These are phyloP conservation scores for Drosophila truncata DNA, from an alignment of 1,140 invertebrate species.

Conservation along the genomic window DNA sequence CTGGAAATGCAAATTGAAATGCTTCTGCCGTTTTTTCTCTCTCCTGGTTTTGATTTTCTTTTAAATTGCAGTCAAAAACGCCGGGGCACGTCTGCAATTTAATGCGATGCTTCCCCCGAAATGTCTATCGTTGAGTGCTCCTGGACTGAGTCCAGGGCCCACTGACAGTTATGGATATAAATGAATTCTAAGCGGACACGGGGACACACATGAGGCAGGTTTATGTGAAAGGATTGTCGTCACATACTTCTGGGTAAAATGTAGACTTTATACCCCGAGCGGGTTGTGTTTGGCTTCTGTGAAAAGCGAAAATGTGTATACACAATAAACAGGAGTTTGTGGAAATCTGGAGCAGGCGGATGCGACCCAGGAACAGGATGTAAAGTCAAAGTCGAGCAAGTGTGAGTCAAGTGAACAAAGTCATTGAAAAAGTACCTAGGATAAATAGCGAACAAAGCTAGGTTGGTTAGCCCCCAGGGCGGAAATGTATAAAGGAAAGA, in stretches of 20 bases:
- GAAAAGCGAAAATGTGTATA: conserved; percentile 30
- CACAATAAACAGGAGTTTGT: conserved; percentile 7
- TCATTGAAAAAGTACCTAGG: conserved; percentile 1
- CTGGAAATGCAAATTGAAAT: conserved; percentile 56
- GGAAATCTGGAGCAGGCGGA: conserved; percentile 11
- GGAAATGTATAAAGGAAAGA: neutral
- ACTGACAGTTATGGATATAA: conserved; percentile 23
- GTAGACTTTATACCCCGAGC: neutral
- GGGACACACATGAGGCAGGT: conserved; percentile 9
- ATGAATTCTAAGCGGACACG: conserved; percentile 23
- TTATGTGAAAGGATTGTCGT: conserved; percentile 28
- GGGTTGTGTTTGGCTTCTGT: conserved; percentile 5
- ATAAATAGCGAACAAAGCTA: neutral
- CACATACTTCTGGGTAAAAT: conserved; percentile 14
- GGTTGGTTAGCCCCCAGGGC: neutral
- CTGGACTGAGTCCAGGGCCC: conserved; percentile 10
- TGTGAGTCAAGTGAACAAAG: neutral
- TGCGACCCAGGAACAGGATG: conserved; percentile 11
- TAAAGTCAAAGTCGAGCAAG: conserved; percentile 25
- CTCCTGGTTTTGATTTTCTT: conserved; percentile 55
- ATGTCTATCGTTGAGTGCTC: conserved; percentile 21
- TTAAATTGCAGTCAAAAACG: conserved; percentile 57
- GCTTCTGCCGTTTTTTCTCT: conserved; percentile 24
- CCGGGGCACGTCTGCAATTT: conserved; percentile 61
- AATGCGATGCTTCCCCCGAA: conserved; percentile 31